These are phyloP conservation scores for Anthonomus grandis DNA, from an alignment of 1,140 invertebrate genomes.

Conservation along the genomic window DNA sequence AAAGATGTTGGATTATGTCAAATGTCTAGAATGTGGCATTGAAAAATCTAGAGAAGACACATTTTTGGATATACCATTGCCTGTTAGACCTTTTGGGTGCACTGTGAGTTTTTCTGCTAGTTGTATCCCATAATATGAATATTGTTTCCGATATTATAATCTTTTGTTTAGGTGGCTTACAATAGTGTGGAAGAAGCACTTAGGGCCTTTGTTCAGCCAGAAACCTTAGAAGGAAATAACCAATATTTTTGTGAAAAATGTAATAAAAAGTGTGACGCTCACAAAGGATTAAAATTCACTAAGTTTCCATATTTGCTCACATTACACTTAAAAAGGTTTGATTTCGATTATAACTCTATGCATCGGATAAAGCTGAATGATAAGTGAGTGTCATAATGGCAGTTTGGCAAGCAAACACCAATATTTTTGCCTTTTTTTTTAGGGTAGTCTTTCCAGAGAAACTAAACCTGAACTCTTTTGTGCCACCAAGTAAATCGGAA, in stretches of 20 bases:
- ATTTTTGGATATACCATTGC: constrained; percentile 86
- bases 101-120: constrained; percentile 37
- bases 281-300: constrained; percentile 87
- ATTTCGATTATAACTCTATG: constrained; percentile 85
- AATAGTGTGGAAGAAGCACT: constrained; percentile 84
- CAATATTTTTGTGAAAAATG: constrained; percentile 90
- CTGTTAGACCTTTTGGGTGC: constrained; percentile 81
- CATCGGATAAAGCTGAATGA: constrained; percentile 90
- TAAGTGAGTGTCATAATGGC: too few relatives aligned
- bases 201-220: constrained; percentile 80
- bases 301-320: constrained; percentile 87
- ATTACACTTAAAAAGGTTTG: constrained; percentile 86
- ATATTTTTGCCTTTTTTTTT: constrained; percentile 32
- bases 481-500: constrained; percentile 50
- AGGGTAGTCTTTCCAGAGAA: constrained; percentile 83
- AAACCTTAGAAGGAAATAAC: constrained; percentile 82
- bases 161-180: constrained; percentile 58
- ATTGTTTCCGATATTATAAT: not conserved
- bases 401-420: not conserved
- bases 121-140: not conserved
- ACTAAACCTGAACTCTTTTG: constrained; percentile 77
- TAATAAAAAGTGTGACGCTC: constrained; percentile 85
- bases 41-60: constrained; percentile 83
- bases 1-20: constrained; percentile 90
- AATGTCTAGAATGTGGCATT: constrained; percentile 82